Evolutionary conservation across 2,797 vertebrate species (phyloP), one percentile per base, ranked within the genome.

Genomic region (Notolabrus celidotus): DNA sequence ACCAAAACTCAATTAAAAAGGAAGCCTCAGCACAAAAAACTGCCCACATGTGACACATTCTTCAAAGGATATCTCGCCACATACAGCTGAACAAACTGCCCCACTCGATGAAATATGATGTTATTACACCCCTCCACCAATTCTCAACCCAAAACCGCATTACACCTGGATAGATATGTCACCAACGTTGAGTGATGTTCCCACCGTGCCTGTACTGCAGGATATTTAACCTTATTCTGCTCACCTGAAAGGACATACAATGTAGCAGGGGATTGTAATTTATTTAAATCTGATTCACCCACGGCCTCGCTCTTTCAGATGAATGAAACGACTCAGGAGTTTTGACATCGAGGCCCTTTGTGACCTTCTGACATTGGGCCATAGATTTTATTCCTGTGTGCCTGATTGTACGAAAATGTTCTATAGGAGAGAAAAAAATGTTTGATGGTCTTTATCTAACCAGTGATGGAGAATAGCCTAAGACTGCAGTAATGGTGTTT

Each of bases 281-380:
- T 85, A 87, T 88, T 88, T 51, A 84, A 81, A 87, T 87, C 19
- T 7, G 56, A 89, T 87, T 82, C 71, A 47, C 33, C 61, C 1
- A 29, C 1, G 50, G 54, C 59, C 50, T 50, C 1, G 7, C 64
- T 50, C 46, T 27, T 42, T 64, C 42, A 82, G 76, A 87, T 58
- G 63, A 58, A 89, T 83, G 80, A 81, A 86, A 72, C 3, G 0
- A 20, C 34, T 61, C 71, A 55, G 51, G 61, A 55, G 47, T 66
- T 84, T 47, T 74, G 86, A 85, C 79, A 60, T 25, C 2, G n/a
- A 74, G 70, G 57, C 82, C n/a, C 65, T 76, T 42, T 16, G 19
- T 60, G 80, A 84, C 77, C 77, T 79, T 74, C 57, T 66, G 34
- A 72, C 54, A 66, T 61, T 63, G 38, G 45, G 39, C 38, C 42